Base-by-base conservation (phyloP, 2,797 vertebrate species). In the Cossypha caffra region DNA sequence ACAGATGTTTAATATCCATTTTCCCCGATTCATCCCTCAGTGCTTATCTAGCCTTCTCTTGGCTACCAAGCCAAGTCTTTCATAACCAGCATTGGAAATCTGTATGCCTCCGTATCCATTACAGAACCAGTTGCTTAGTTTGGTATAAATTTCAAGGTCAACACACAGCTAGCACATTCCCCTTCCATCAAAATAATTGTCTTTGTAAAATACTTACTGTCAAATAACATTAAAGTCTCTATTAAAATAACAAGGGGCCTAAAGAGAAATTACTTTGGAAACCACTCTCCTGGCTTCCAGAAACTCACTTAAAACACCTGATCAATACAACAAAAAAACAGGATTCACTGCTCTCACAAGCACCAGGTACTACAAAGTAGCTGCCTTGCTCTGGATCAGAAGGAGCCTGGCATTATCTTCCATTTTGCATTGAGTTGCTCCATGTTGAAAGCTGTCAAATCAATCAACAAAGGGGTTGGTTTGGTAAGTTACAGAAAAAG, bases 391-490 rank as follows among this genome's bases (percentile, higher is more conserved):
- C 16, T 28, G 31, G 42, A 79, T 78, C 28, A 90, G 35, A 84
- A 92, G 16, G 11, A 94, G 31, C 29, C 79, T 63, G 31, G 19
- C 9, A 11, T 76, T 75, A 77, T 37, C 16, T 66, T 67, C 78
- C 5, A 1, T 42, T 93, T 73, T 71, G 11, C 72, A 88, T 43
- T 77, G 80, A 64, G 77, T 17, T 87, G 48, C n/a, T 48, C 50
- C 80, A 9, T 28, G 12, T 67, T 91, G 80, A 97, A 96, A 88
- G 72, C 20, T 86, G 81, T 92, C 77, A 96, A 75, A 96, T 59
- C 92, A 77, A 79, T 91, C 51, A 71, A 78, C 40, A 92, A 80
- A 74, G 48, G 37, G 58, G 23, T 38, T 81, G 78, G 72, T 76
- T 86, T 10, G 51, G 58, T 66, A 87, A 96, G 38, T 80, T 84